Conservation (phyloP, 2,797 vertebrate genomes). For the Halcyon leucocephala region DNA sequence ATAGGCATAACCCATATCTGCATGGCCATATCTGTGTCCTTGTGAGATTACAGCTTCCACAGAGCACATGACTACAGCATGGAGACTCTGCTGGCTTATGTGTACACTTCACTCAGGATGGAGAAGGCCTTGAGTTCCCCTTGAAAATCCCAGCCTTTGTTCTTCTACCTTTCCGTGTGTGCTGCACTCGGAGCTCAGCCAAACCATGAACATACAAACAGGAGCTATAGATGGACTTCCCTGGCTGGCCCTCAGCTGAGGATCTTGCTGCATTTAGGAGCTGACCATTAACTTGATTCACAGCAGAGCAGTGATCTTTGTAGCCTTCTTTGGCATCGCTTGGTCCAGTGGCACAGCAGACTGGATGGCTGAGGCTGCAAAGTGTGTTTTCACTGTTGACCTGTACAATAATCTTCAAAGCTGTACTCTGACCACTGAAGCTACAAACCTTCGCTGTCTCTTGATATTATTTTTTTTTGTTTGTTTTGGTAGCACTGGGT, state of each 20-base stretch:
- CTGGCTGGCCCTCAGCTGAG: neutral
- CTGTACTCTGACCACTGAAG: neutral
- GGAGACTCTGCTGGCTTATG: neutral
- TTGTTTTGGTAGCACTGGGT: neutral
- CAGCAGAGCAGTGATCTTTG: neutral
- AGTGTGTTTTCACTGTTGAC: neutral
- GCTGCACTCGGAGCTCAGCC: neutral
- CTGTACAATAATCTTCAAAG: neutral
- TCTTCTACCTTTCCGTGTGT: neutral
- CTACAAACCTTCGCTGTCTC: neutral
- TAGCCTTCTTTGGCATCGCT: neutral
- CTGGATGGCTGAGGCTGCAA: neutral
- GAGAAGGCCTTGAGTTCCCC: neutral
- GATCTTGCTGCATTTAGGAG: neutral
- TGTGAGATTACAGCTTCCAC: conserved; percentile 36
- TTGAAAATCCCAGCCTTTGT: neutral
- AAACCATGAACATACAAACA: neutral
- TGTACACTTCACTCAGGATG: neutral
- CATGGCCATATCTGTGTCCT: conserved; percentile 33
- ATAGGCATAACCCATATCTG: conserved; percentile 12
- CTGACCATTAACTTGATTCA: neutral
- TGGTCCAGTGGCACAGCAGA: neutral
- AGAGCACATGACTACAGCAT: neutral
- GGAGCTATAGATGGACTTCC: neutral
- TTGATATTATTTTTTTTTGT: neutral